Evolutionary conservation across 2,888 invertebrate genomes (phyloP), one percentile per base, ranked within the genome.

Genomic region (Allophyes oxyacanthae): DNA sequence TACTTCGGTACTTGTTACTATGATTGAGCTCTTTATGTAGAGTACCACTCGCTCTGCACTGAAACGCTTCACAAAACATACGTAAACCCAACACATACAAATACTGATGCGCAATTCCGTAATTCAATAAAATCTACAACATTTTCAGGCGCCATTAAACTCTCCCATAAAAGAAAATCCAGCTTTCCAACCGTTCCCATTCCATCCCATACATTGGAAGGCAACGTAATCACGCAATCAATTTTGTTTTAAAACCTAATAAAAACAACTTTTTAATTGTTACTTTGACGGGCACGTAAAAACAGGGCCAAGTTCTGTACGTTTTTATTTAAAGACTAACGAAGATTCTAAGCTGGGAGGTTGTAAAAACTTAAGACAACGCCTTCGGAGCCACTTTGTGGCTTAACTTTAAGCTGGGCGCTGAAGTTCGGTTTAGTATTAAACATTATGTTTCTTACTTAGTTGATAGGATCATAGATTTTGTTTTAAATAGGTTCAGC

Each of bases 301-400:
- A 68, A 65, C 49, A 59, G 53, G 38, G 60, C 71, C 48, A 76
- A 78, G 65, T 78, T 72, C 48, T 43, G 42, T 37, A 38, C 56
- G 51, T 72, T 75, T 81, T 78, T 71, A 75, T 75, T 62, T 69
- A 40, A 61, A 57, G 58, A 56, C 76, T 80, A 69, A 77, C 68
- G 63, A 75, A 81, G 75, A 72, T 78, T 82, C 80, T 78, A 81
- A 78, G 77, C 71, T 72, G 52, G 59, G 43, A 36, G 60, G 73
- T 65, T 72, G 77, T 83, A 81, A 84, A 83, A 83, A 81, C 72
- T 81, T 81, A 70, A 74, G 75, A 74, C 70, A 72, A 65, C 59
- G 75, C 59, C 68, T 72, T 72, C 49, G 43, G 69, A 73, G 74
- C 72, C 70, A 67, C 72, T 81, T 78, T 50, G 55, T 65, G 53